Percentiles rank a stretch among this genome's conserved stretches.
Evolutionary conservation across 2,113 vertebrate genomes (phyloP).

Genomic region (Caloenas nicobarica): DNA sequence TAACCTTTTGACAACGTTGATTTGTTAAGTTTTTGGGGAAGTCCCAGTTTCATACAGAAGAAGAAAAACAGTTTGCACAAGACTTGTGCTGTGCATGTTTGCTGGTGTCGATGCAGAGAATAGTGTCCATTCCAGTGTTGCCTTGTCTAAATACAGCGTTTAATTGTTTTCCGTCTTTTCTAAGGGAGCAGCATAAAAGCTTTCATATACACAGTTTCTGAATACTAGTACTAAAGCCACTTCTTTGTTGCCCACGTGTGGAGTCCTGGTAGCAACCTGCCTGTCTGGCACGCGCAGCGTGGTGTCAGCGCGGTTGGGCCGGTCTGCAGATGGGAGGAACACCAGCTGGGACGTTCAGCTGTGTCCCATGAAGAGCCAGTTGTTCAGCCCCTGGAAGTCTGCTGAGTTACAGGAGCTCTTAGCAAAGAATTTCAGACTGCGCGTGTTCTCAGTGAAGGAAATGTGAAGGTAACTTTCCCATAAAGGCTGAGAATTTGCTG

Average conservation of each 20-base stretch:
- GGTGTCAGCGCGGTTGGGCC: rapidly evolving
- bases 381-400: not conserved
- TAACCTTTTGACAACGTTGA: not conserved
- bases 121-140: not conserved
- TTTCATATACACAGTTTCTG: rapidly evolving
- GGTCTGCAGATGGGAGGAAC: not conserved
- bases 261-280: not conserved
- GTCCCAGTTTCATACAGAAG: not conserved
- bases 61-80: not conserved
- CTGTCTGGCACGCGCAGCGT: not conserved
- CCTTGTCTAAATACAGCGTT: not conserved
- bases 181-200: not conserved
- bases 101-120: not conserved
- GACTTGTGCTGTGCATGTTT: not conserved
- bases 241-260: not conserved
- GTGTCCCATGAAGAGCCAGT: not conserved
- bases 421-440: not conserved
- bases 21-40: not conserved
- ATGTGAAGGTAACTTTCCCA: not conserved
- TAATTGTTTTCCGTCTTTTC: not conserved
- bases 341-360: not conserved
- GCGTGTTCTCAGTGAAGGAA: not conserved
- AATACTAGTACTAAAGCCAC: not conserved
- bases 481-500: not conserved
- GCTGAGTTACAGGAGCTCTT: not conserved